Base-by-base conservation (phyloP, 2,888 invertebrate genomes). In the Automeris io region DNA sequence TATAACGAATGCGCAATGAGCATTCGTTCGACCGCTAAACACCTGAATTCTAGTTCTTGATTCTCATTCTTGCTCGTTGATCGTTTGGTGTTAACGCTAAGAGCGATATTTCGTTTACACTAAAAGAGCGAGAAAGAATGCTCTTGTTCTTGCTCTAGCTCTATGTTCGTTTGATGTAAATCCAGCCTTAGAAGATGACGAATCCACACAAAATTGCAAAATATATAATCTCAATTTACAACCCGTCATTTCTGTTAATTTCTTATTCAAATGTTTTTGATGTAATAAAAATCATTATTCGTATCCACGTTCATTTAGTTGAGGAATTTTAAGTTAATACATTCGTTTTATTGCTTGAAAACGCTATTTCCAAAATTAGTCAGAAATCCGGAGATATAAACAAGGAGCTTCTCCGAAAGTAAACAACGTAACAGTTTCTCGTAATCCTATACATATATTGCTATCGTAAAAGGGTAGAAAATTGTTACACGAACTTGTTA, bases 401-500 rank as follows among this genome's bases (percentile, higher is more conserved):
- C 49, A 48, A 51, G 35, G 50, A 54, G 54, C 55, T 59, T 65
- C 65, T 52, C 49, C 42, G 57, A 69, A 75, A 66, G 61, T 61
- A 59, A 70, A 64, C 60, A 59, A 66, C 60, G 57, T 68, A 61
- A 70, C 69, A 69, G 73, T 69, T 63, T 65, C 63, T 51, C 47
- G 59, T 77, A 77, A 78, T 77, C 76, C 75, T 69, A 70, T 66
- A 67, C 61, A 61, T 56, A n/a, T n/a, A 59, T 66, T 58, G 66
- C 56, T 58, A 58, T 70, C 64, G 69, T 62, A 58, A 61, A 62
- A 57, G 61, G 64, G 50, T 55, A 61, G 54, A 61, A 66, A 73
- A 72, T 69, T 69, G 70, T 74, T n/a, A n/a, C n/a, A n/a, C n/a
- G n/a, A n/a, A n/a, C n/a, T n/a, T n/a, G n/a, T n/a, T n/a, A n/a